Conservation (phyloP, 2,113 vertebrate genomes). For the Phyllostomus hastatus region DNA sequence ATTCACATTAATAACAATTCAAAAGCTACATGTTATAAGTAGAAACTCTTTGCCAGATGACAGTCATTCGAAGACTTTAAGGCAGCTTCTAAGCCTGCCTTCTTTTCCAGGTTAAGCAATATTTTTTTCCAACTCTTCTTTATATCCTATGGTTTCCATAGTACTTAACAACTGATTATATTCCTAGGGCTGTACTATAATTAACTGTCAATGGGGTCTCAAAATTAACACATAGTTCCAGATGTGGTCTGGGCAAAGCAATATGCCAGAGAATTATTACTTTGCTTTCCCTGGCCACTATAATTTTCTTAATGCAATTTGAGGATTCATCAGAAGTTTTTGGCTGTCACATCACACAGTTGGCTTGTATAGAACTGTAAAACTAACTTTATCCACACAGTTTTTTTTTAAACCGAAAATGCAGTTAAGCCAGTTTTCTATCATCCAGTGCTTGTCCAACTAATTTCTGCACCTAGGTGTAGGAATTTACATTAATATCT, state of each 20-base stretch:
- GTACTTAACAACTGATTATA: not conserved
- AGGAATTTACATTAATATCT: not conserved
- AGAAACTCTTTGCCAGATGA: not conserved
- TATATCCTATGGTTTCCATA: not conserved
- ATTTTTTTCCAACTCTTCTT: not conserved
- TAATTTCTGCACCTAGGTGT: conserved; percentile 14
- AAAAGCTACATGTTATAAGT: not conserved
- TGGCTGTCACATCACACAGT: conserved; percentile 42
- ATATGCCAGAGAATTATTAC: conserved; percentile 3
- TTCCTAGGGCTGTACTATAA: conserved; percentile 14
- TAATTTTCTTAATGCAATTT: conserved; percentile 53
- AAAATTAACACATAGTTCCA: conserved; percentile 33
- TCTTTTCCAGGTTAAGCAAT: not conserved
- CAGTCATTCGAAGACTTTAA: not conserved
- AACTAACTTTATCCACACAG: conserved; percentile 17
- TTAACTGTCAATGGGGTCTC: not conserved
- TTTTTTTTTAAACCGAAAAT: not conserved
- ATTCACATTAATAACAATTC: not conserved
- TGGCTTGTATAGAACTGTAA: conserved; percentile 47
- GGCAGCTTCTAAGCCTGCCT: not conserved
- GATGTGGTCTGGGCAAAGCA: conserved; percentile 29
- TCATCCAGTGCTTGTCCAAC: not conserved
- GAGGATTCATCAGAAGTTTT: conserved; percentile 48
- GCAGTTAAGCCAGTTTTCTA: not conserved
- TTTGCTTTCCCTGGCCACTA: conserved; percentile 34